A percentile compares a stretch with the other conserved stretches of the same genome.
phyloP scores from a whole-genome alignment of 2,797 vertebrate species.

The Neosilurus mollespiculum region DNA sequence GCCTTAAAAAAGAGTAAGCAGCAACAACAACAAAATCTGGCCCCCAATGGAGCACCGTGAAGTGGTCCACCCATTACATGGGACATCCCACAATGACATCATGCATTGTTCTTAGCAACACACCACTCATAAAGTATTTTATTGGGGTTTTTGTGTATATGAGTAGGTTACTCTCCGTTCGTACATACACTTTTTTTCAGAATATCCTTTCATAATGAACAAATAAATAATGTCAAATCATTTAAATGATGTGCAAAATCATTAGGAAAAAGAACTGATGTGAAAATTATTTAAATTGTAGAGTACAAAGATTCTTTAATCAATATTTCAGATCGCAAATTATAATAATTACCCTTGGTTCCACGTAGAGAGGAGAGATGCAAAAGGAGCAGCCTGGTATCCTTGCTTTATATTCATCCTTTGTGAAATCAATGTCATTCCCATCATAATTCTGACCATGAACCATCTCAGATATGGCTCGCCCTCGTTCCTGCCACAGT shows the following conservation, averaged over 20 bases:
- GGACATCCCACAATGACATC: too few relatives aligned
- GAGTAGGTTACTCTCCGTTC: background rate
- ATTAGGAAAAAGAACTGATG: background rate
- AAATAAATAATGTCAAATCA: background rate
- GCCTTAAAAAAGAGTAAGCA: too few relatives aligned
- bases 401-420: conserved; percentile 34
- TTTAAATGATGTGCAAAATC: background rate
- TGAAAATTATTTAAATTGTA: background rate
- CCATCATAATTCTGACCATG: conserved; percentile 49
- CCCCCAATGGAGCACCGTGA: too few relatives aligned
- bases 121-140: background rate
- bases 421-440: conserved; percentile 45
- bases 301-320: conserved; percentile 9
- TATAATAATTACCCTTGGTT: background rate
- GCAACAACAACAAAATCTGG: too few relatives aligned
- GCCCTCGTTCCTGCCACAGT: conserved; percentile 20
- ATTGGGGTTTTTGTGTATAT: background rate
- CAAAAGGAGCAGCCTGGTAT: conserved; percentile 10
- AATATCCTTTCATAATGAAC: background rate
- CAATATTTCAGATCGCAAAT: background rate
- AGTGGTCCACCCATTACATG: too few relatives aligned
- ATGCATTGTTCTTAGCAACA: background rate
- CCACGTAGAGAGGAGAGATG: conserved; percentile 18
- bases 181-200: background rate
- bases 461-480: conserved; percentile 34